Evolutionary conservation across 2,888 invertebrate species (phyloP), one percentile per base, ranked within the genome.

Genomic region (Nasonovia ribisnigri): DNA sequence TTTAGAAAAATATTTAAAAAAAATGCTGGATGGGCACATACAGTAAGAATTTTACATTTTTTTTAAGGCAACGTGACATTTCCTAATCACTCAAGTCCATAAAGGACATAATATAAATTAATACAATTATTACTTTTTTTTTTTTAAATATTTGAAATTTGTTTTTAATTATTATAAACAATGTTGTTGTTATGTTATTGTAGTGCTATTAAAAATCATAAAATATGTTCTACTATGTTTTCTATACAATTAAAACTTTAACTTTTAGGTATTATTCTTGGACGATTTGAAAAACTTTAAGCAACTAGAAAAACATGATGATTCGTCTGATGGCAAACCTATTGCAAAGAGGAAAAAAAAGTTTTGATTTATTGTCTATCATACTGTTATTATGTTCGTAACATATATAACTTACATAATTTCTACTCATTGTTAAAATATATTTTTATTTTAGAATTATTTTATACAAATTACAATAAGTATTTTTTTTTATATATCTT

Each of bases 21-120:
- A 60, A 96, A 97, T 95, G 98, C 99, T 36, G 99, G 99, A 26
- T 99, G 99, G 99, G 98, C 99, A 26, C 99, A 99, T 96, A 97
- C 98, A 91, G 98, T 99, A 96, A 94, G 95, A 94, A 88, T 46
- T 54, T 87, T 57, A 51, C 91, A 90, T 43, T 87, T 91, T 89
- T n/a, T 89, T 84, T 16, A 67, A 3, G 20, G 29, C 1, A 43
- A 36, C 13, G 5, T 36, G 6, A 6, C 5, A 67, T 67, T 67
- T 67, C 13, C 16, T 67, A 16, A n/a, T n/a, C 13, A n/a, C 13
- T n/a, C n/a, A 0, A 16, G 51, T 67, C 13, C n/a, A n/a, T n/a
- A 67, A 67, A n/a, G n/a, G n/a, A 67, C n/a, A n/a, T 26, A 6
- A 67, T 67, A n/a, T n/a, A 13, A 3, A 51, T 51, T 5, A 3